Conservation (phyloP, 2,888 invertebrate genomes). For the Ametastegia equiseti region DNA sequence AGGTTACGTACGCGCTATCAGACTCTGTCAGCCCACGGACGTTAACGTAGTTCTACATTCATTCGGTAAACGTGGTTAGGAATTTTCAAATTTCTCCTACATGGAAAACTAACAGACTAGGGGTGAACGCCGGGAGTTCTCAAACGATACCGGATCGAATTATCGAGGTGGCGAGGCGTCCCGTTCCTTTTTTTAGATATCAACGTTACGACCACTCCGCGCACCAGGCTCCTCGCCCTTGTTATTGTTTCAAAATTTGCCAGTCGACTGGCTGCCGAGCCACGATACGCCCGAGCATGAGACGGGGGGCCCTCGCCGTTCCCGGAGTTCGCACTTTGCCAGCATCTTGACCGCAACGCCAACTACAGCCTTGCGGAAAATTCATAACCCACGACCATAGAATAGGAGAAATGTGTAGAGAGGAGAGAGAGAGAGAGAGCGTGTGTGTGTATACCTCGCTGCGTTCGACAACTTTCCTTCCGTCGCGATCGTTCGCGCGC, state of each 20-base stretch:
- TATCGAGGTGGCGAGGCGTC: neutral
- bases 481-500: too few relatives aligned
- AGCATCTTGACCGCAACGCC: constrained; percentile 23
- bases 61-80: too few relatives aligned
- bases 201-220: constrained; percentile 19
- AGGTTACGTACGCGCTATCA: neutral
- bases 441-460: neutral
- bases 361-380: constrained; percentile 29
- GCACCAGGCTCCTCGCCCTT: constrained; percentile 7
- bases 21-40: neutral
- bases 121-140: constrained; percentile 2
- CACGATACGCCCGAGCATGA: neutral
- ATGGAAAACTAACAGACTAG: neutral
- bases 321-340: constrained; percentile 18
- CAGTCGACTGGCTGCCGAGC: constrained; percentile 20
- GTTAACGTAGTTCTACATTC: too few relatives aligned
- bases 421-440: neutral
- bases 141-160: neutral
- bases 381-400: neutral
- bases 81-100: neutral
- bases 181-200: neutral
- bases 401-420: neutral
- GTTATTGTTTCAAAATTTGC: constrained; percentile 21
- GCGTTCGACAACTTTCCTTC: neutral
- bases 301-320: constrained; percentile 29